Evolutionary conservation across 2,113 vertebrate genomes (phyloP), one percentile per base, ranked within the genome.

Genomic region (Recurvirostra avosetta): DNA sequence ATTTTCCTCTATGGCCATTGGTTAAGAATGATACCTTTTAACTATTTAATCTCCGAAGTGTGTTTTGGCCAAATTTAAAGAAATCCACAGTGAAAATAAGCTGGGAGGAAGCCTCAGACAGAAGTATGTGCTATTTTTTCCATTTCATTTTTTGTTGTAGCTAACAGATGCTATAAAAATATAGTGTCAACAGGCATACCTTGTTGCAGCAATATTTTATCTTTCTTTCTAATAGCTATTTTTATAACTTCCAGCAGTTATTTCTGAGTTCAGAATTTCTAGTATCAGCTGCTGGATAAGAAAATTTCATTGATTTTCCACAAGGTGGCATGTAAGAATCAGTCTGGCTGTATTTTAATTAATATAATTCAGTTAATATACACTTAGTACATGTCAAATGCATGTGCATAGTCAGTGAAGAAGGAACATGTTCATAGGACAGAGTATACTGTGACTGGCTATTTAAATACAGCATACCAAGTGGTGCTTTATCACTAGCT

Each of bases 271-370:
- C 13, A 65, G 45, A 94, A 70, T 91, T 93, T 78, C 62, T 71
- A 30, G 5, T 49, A 61, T 59, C 45, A 74, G 16, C 32, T 91
- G 27, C 27, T 30, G 17, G 8, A 25, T 79, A 85, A 92, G 47
- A 91, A 96, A 88, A 47, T 67, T 25, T 85, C 94, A 30, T 89
- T 91, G 63, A 52, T 92, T 95, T 97, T 94, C 97, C 96, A 97
- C 96, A 94, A 96, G 97, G 75, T 96, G 97, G 97, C 97, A 96
- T 32, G 21, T 96, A 94, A 90, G 92, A 96, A 83, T 92, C 77
- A 88, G 70, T 63, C 49, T 74, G 62, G 4, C 23, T 91, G 36
- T 61, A 41, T 85, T 94, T 95, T 92, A 95, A 95, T 96, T 94
- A 92, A 50, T 78, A 8, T 56, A 87, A 85, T 85, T 71, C 63